These are phyloP conservation scores for Bryconaethiops microstoma DNA, from an alignment of 2,797 vertebrate genomes.

Conservation along the genomic window DNA sequence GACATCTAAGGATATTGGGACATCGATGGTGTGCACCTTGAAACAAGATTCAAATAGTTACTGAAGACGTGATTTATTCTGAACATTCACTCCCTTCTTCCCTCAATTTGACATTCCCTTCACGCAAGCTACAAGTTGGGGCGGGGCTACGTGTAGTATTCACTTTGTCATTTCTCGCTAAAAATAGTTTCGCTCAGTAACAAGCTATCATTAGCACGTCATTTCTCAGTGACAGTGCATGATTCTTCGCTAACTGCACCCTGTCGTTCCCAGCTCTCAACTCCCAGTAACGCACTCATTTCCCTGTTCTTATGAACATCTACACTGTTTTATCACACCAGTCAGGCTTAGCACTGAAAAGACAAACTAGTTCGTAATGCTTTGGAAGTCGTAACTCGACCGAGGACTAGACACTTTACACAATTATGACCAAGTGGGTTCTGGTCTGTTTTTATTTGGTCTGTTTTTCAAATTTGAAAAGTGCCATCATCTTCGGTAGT, in stretches of 20 bases:
- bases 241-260: background rate
- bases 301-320: too few relatives aligned
- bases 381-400: background rate
- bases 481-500: too few relatives aligned
- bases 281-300: background rate
- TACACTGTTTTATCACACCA: background rate
- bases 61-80: background rate
- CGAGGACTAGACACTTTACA: too few relatives aligned
- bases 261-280: background rate
- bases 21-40: too few relatives aligned
- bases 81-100: background rate
- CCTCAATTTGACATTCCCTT: background rate
- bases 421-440: too few relatives aligned
- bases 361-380: background rate
- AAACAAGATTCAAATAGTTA: background rate
- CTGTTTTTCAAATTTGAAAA: too few relatives aligned
- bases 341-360: background rate
- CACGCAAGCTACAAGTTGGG: background rate
- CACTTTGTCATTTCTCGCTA: background rate
- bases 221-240: background rate
- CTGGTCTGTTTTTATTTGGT: too few relatives aligned
- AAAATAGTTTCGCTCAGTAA: background rate
- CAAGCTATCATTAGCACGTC: background rate
- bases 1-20: too few relatives aligned
- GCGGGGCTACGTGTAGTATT: background rate